These are phyloP conservation scores for Rhynchomys soricoides DNA, from an alignment of 2,113 vertebrate species.

Conservation along the genomic window DNA sequence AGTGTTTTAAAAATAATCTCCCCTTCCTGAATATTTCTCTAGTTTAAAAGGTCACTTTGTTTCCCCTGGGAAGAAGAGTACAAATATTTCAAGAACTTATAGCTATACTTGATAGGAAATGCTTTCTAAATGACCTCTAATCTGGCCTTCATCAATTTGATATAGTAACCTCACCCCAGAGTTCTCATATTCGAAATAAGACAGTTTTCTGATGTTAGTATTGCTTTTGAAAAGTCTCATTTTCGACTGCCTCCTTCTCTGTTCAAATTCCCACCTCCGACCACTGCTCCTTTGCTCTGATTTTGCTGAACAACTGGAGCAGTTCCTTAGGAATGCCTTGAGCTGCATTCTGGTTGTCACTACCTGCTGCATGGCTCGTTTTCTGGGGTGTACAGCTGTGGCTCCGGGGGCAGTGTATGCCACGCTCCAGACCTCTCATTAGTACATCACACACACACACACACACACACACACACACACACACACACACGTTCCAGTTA, in stretches of 20 bases:
- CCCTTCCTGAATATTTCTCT: neutral
- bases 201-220: neutral
- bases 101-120: neutral
- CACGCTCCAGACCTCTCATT: neutral
- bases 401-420: neutral
- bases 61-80: constrained; percentile 38
- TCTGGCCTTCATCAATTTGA: neutral
- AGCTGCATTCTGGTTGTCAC: constrained; percentile 35
- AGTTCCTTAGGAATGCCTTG: constrained; percentile 59
- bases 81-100: constrained; percentile 45
- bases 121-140: neutral
- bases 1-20: neutral
- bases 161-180: neutral
- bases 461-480: neutral
- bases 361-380: neutral
- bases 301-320: constrained; percentile 27
- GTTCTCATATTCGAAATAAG: neutral
- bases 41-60: neutral
- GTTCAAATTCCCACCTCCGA: neutral
- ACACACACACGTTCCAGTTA: neutral
- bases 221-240: neutral
- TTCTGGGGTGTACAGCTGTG: neutral
- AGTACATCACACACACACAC: neutral
- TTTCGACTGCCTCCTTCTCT: neutral
- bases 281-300: constrained; percentile 14